Percentiles rank a stretch among this genome's conserved stretches.
phyloP scores from a whole-genome alignment of 2,797 vertebrate species.

The Danio jaintianensis region DNA sequence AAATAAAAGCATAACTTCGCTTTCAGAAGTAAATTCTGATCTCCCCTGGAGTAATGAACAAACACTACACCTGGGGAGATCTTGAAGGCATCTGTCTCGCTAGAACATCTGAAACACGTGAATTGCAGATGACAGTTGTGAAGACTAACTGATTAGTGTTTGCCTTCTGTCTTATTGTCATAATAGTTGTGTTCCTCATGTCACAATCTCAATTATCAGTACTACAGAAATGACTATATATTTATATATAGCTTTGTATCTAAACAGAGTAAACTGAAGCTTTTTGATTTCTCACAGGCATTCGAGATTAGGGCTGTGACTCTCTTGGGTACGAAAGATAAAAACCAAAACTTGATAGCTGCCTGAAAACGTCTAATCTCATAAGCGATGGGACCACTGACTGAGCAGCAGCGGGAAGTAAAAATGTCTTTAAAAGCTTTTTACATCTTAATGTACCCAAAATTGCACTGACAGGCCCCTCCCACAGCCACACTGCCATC shows the following conservation, averaged over 20 bases:
- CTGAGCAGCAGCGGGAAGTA: slow-evolving; percentile 60
- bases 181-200: slow-evolving; percentile 26
- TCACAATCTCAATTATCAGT: slow-evolving; percentile 19
- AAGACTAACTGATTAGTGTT: slow-evolving; percentile 22
- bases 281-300: slow-evolving; percentile 51
- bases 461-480: slow-evolving; percentile 70
- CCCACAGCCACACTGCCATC: slow-evolving; percentile 50
- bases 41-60: background rate
- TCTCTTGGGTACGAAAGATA: slow-evolving; percentile 56
- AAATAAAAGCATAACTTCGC: background rate
- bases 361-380: slow-evolving; percentile 75
- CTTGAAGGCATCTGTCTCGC: background rate
- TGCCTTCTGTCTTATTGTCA: slow-evolving; percentile 39
- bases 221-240: background rate
- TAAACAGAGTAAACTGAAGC: slow-evolving; percentile 36
- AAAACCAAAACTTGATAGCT: slow-evolving; percentile 63
- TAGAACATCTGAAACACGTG: slow-evolving; percentile 16
- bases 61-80: slow-evolving; percentile 6
- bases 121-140: slow-evolving; percentile 29
- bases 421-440: slow-evolving; percentile 76
- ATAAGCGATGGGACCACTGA: slow-evolving; percentile 68
- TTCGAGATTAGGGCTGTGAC: slow-evolving; percentile 57
- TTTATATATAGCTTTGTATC: slow-evolving; percentile 16
- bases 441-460: slow-evolving; percentile 65
- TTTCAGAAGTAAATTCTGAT: background rate